Conservation (phyloP, 2,113 vertebrate genomes). For the Rallus limicola region DNA sequence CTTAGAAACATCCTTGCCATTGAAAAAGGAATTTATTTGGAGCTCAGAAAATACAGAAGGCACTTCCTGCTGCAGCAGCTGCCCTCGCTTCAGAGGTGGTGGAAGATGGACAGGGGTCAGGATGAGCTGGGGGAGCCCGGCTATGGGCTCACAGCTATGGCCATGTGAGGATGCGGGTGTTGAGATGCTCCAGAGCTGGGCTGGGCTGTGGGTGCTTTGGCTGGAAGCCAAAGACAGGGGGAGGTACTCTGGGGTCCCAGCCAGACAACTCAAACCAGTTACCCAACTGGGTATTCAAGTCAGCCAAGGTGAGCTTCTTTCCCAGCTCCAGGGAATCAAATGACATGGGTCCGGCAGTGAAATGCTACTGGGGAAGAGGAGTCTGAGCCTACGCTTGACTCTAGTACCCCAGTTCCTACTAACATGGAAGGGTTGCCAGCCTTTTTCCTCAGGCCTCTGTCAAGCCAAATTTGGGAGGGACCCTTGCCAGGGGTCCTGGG, state of each 20-base stretch:
- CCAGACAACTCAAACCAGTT: background rate
- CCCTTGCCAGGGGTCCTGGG: background rate
- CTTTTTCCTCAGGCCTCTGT: background rate
- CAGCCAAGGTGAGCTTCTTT: background rate
- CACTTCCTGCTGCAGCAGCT: constrained; percentile 24
- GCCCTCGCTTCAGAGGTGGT: constrained; percentile 18
- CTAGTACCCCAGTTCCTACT: background rate
- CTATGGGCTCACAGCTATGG: rapidly evolving
- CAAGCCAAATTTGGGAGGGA: background rate
- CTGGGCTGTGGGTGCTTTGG: background rate
- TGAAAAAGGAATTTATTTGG: background rate
- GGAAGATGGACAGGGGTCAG: background rate
- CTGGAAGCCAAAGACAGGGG: background rate
- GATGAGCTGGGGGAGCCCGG: background rate
- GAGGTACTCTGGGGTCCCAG: background rate
- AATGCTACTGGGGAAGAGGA: background rate
- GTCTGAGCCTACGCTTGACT: background rate
- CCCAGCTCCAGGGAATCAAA: background rate
- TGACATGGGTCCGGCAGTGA: background rate
- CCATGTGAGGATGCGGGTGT: rapidly evolving
- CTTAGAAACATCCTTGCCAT: constrained; percentile 38
- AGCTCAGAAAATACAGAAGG: constrained; percentile 35
- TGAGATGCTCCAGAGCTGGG: background rate
- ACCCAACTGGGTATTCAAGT: background rate
- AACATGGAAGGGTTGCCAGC: background rate